Conservation (phyloP, 2,888 invertebrate genomes). For the Diogma glabrata region DNA sequence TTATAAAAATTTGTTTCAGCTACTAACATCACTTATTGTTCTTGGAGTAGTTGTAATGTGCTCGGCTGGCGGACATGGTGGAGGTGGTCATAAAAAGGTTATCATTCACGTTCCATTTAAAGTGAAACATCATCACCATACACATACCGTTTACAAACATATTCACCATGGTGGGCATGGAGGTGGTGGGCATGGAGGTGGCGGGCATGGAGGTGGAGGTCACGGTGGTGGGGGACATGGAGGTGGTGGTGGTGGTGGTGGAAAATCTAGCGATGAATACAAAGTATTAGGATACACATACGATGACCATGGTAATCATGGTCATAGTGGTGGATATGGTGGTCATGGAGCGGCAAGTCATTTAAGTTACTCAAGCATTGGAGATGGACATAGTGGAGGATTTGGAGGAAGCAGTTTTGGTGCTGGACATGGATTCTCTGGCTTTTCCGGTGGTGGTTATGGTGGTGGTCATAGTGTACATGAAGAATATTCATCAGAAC, state of each 20-base stretch:
- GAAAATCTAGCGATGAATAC: constrained; percentile 44
- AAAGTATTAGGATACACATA: constrained; percentile 56
- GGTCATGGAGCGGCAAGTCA: not conserved
- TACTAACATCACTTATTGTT: too few relatives aligned
- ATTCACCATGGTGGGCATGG: constrained; percentile 49
- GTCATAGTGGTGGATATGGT: not conserved
- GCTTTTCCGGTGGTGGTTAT: constrained; percentile 38
- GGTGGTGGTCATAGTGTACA: constrained; percentile 38
- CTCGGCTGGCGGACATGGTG: constrained; percentile 35
- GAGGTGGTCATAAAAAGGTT: constrained; percentile 54
- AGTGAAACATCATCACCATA: constrained; percentile 65
- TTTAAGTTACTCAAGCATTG: not conserved
- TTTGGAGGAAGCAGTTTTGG: constrained; percentile 24
- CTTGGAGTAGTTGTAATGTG: too few relatives aligned
- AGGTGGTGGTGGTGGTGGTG: constrained; percentile 23
- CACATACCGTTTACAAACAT: constrained; percentile 65
- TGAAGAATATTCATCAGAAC: constrained; percentile 4
- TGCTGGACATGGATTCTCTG: constrained; percentile 36
- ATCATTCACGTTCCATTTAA: constrained; percentile 69
- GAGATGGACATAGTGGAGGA: not conserved
- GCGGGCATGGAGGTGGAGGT: constrained; percentile 43
- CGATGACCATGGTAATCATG: constrained; percentile 38
- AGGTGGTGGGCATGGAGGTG: constrained; percentile 27
- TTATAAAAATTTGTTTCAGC: too few relatives aligned
- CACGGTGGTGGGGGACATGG: constrained; percentile 45